Evolutionary conservation across 2,888 invertebrate species (phyloP).

Genomic region (Magallana nippona): DNA sequence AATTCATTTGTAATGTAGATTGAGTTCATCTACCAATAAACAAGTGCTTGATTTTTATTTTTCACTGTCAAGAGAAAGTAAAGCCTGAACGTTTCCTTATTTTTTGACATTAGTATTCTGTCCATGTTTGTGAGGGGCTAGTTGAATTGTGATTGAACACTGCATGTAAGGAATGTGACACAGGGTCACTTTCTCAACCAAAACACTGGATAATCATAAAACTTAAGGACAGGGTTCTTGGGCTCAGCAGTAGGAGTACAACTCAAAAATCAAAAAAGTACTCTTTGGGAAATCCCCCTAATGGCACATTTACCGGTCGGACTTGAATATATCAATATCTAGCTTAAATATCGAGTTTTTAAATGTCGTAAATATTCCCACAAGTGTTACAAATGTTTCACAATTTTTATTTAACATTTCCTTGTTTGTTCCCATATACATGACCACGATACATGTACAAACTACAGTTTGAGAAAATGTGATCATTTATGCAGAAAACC

Average conservation of each 20-base stretch:
- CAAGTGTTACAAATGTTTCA: too few species aligned
- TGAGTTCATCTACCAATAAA: slow-evolving; percentile 17
- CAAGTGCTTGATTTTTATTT: background rate
- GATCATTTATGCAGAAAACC: background rate
- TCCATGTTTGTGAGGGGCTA: background rate
- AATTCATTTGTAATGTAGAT: slow-evolving; percentile 1
- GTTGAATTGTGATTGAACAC: slow-evolving; percentile 8
- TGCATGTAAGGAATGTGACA: slow-evolving; percentile 1
- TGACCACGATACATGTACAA: too few species aligned
- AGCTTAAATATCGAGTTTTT: too few species aligned
- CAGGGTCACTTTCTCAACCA: background rate
- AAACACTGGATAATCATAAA: background rate
- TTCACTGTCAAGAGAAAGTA: background rate
- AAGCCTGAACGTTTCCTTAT: background rate
- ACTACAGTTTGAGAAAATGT: too few species aligned
- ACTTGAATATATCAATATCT: too few species aligned
- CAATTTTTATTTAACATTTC: too few species aligned
- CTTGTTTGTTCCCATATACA: too few species aligned
- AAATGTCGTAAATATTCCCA: too few species aligned
- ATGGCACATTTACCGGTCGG: too few species aligned
- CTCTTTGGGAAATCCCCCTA: too few species aligned
- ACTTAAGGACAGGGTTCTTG: background rate
- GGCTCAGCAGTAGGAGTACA: background rate
- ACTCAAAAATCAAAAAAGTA: background rate
- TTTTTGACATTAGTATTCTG: slow-evolving; percentile 10